These are phyloP conservation scores for Brachymystax lenok DNA, from an alignment of 2,797 vertebrate genomes.

Conservation along the genomic window DNA sequence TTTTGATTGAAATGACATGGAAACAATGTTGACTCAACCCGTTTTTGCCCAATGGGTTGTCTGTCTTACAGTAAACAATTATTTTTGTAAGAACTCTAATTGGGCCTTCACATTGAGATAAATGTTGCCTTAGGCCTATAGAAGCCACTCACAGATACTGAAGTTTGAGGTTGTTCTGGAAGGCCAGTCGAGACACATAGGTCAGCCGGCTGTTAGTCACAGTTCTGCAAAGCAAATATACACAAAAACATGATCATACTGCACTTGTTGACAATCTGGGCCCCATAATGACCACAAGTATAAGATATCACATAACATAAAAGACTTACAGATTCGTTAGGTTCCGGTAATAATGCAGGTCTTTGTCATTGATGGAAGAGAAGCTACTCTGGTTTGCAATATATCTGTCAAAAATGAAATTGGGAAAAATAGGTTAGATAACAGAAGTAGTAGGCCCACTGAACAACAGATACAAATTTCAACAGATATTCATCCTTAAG, in stretches of 20 bases:
- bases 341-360: constrained; percentile 88
- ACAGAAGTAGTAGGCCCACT: neutral
- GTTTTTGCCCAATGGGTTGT: neutral
- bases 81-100: neutral
- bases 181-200: constrained; percentile 88
- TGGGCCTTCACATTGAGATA: neutral
- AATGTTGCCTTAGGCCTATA: neutral
- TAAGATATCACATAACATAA: neutral
- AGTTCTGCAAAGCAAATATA: constrained; percentile 74
- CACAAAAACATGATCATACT: constrained; percentile 33
- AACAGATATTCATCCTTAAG: neutral
- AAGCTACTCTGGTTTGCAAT: constrained; percentile 91
- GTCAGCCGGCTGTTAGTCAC: constrained; percentile 91
- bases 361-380: constrained; percentile 91
- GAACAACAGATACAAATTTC: neutral
- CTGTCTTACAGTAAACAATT: neutral
- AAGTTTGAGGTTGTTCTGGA: constrained; percentile 88
- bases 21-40: too few relatives aligned
- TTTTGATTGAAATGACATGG: too few relatives aligned
- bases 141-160: constrained; percentile 79
- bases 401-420: constrained; percentile 77
- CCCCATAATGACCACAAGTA: neutral
- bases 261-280: neutral
- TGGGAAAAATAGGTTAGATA: neutral
- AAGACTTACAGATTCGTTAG: constrained; percentile 94